Conservation (phyloP, 2,888 invertebrate species). For the Clitarchus hookeri region DNA sequence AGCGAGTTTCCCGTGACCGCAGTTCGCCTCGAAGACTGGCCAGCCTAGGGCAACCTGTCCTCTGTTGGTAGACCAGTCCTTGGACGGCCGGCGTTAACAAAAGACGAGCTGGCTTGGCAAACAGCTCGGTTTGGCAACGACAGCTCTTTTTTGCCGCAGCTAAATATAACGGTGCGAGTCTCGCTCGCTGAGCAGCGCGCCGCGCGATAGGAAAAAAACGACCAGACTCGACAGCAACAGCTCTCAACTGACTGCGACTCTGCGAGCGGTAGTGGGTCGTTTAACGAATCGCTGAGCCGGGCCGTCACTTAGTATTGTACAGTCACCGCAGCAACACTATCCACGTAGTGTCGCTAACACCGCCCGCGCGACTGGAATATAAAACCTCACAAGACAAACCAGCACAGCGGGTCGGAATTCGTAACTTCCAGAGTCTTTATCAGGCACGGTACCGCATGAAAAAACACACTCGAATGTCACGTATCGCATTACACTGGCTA, state of each 20-base stretch:
- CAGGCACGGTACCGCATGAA: no score
- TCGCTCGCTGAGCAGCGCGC: not conserved
- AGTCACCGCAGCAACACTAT: not conserved
- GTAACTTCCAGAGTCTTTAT: no score
- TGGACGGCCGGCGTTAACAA: not conserved
- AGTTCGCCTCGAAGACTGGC: not conserved
- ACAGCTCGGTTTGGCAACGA: not conserved
- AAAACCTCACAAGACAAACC: no score
- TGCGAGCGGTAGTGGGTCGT: not conserved
- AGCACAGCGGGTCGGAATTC: no score
- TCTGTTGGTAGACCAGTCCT: not conserved
- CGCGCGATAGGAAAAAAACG: not conserved
- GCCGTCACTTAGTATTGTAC: not conserved
- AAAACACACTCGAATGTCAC: no score
- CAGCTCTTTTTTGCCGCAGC: not conserved
- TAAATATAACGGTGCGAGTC: not conserved
- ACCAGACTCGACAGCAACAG: not conserved
- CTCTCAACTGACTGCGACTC: not conserved
- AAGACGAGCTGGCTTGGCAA: not conserved
- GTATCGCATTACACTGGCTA: no score
- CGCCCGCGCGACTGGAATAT: no score
- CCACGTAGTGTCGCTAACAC: no score
- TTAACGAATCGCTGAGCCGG: not conserved
- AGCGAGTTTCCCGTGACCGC: not conserved
- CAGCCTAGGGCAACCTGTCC: not conserved